Conservation (phyloP, 2,113 vertebrate species). For the Coptodon bakossiorum region DNA sequence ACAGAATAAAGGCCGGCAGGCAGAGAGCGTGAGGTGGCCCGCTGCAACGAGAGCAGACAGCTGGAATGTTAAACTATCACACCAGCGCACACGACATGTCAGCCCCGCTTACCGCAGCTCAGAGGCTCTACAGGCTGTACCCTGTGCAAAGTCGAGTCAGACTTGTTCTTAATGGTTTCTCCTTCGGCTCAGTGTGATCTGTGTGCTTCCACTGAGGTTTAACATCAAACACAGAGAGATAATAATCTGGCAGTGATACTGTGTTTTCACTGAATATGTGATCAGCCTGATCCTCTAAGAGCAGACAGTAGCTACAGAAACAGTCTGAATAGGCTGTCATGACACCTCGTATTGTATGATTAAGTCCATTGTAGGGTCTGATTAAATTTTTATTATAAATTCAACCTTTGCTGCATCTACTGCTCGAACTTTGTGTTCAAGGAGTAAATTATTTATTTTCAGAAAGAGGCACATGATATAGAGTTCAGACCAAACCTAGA, state of each 20-base stretch:
- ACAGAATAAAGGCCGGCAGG: slow-evolving; percentile 1
- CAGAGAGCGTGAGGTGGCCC: slow-evolving; percentile 16
- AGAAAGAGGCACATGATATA: neutral
- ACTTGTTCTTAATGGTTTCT: neutral
- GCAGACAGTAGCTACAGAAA: neutral
- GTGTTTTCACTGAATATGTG: neutral
- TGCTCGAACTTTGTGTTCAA: neutral
- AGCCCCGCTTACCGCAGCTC: neutral
- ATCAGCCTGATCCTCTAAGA: neutral
- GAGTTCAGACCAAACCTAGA: neutral
- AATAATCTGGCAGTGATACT: neutral
- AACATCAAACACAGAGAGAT: neutral
- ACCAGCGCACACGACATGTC: slow-evolving; percentile 12
- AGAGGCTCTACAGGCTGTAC: neutral
- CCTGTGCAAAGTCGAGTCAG: neutral
- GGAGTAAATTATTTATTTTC: neutral
- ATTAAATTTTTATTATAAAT: neutral
- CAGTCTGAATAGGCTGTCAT: neutral
- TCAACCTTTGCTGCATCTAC: neutral
- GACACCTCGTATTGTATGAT: neutral
- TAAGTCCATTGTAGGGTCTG: neutral
- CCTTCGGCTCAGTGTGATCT: neutral
- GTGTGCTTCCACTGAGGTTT: neutral
- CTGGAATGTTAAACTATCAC: slow-evolving; percentile 22
- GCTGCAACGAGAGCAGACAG: slow-evolving; percentile 40